Evolutionary conservation across 2,888 invertebrate genomes (phyloP).

Genomic region (Augochlorella aurata): DNA sequence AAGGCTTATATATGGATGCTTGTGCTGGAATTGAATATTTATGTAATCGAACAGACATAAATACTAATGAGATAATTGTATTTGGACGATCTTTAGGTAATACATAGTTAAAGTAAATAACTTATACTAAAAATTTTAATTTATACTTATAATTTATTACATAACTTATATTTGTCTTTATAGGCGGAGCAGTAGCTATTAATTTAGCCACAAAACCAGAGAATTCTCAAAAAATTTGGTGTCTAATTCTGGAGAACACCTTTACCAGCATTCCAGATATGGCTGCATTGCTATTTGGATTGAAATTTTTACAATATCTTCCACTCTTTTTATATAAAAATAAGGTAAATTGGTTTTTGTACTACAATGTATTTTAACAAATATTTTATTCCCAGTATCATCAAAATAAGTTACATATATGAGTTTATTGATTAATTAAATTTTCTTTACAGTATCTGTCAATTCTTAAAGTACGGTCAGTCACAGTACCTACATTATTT

Average conservation of each 20-base stretch:
- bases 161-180: background rate
- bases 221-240: conserved; percentile 91
- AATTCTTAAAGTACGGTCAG: conserved; percentile 87
- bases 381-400: background rate
- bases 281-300: conserved; percentile 91
- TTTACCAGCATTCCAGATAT: conserved; percentile 97
- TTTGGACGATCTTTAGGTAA: conserved; percentile 94
- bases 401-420: background rate
- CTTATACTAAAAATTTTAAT: background rate
- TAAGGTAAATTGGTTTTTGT: conserved; percentile 85
- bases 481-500: conserved; percentile 91
- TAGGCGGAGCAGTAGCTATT: conserved; percentile 95
- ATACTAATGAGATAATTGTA: conserved; percentile 91
- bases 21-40: conserved; percentile 93
- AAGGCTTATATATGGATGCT: conserved; percentile 93
- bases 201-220: conserved; percentile 91
- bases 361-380: background rate
- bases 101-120: conserved; percentile 32
- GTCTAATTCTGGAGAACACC: conserved; percentile 95
- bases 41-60: conserved; percentile 90
- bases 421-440: background rate
- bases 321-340: conserved; percentile 95
- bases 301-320: conserved; percentile 88
- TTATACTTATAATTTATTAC: background rate
- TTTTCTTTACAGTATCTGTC: conserved; percentile 87